Evolutionary conservation across 2,113 vertebrate genomes (phyloP), one percentile per base, ranked within the genome.

Genomic region (Xenopus laevis): DNA sequence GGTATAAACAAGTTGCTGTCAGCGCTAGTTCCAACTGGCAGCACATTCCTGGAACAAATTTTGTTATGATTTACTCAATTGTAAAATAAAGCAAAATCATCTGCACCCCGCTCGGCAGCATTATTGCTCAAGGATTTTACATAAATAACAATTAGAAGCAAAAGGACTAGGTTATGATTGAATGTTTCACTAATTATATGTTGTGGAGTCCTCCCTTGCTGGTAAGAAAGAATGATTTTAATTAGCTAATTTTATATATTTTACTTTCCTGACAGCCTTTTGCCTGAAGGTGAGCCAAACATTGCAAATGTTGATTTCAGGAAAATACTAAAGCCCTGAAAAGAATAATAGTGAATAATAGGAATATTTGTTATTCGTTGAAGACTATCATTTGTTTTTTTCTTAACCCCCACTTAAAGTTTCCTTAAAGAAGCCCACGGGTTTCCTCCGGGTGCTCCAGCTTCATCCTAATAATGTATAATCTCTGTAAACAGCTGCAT

Each of bases 131-230:
- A 40, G n/a, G 15, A 46, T 46, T 65, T 16, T 46, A 16, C 4
- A 40, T 67, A 50, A 50, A 67, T 20, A 67, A 45, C 33, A 20
- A 52, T 67, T 67, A 50, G 10, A 67, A 15, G 11, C 65, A 23
- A 11, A 27, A 27, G 20, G 6, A 23, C 58, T 27, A 60, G 58
- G 21, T 23, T 13, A 60, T 21, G 18, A 21, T 23, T 50, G 58
- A 27, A 60, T 2, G 10, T 16, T 60, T 60, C 21, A 18, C 20
- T 23, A 23, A 23, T 23, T 23, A 9, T 23, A 55, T 16, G 53
- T 55, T n/a, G 10, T 23, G 58, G 18, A 23, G 21, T 23, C 17
- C 53, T 21, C 21, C 58, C 58, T 60, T 21, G 20, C 21, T 23
- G 58, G 10, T 10, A 23, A 21, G 7, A 23, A 17, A 58, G 55